Evolutionary conservation across 2,888 invertebrate species (phyloP).

Genomic region (Chaitophorus viminalis): DNA sequence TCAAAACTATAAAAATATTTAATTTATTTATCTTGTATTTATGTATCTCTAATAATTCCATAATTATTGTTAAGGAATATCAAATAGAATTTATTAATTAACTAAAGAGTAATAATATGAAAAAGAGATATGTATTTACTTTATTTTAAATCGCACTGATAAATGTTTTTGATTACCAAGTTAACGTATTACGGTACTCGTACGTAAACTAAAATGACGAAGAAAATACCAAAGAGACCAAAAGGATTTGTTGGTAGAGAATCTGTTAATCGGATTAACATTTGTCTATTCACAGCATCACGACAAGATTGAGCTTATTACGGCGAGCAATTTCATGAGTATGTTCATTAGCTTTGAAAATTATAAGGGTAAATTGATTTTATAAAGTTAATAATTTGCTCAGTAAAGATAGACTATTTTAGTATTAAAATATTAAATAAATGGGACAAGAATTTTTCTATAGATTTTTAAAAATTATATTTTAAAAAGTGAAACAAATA

Average conservation of each 20-base stretch:
- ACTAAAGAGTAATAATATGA: not conserved
- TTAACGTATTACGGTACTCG: not conserved
- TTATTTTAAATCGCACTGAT: not conserved
- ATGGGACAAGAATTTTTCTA: no score
- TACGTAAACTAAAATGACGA: slow-evolving; percentile 24
- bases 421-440: no score
- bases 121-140: slow-evolving; percentile 10
- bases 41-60: not conserved
- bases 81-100: slow-evolving; percentile 29
- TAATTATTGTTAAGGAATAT: not conserved
- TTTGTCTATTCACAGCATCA: slow-evolving; percentile 38
- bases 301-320: slow-evolving; percentile 30
- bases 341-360: slow-evolving; percentile 1
- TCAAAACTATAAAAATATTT: not conserved
- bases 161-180: slow-evolving; percentile 41
- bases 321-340: not conserved
- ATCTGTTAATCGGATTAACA: slow-evolving; percentile 45
- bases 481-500: no score
- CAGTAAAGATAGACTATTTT: no score
- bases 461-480: no score
- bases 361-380: not conserved
- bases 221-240: slow-evolving; percentile 11
- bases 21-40: no score
- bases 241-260: slow-evolving; percentile 7
- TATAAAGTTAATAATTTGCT: not conserved